phyloP scores from a whole-genome alignment of 1,140 invertebrate genomes.

The Latrodectus geometricus region DNA sequence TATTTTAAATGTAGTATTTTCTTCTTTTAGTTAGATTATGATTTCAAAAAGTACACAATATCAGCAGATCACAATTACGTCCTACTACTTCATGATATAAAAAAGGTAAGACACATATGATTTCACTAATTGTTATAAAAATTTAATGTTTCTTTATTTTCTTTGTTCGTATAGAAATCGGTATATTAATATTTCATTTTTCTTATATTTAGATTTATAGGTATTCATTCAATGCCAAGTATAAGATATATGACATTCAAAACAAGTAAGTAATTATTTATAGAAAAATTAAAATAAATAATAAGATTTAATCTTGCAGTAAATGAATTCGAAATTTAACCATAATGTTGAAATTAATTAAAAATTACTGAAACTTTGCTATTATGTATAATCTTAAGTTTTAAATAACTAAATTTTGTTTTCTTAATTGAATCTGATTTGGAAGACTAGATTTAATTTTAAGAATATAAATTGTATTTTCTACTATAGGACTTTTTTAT shows the following conservation, averaged over 20 bases:
- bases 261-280: slow-evolving; percentile 56
- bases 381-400: too few species aligned
- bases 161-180: background rate
- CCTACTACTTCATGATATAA: slow-evolving; percentile 84
- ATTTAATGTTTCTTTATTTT: too few species aligned
- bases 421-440: too few species aligned
- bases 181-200: background rate
- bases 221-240: slow-evolving; percentile 60
- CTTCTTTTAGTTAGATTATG: slow-evolving; percentile 65
- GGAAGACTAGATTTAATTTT: too few species aligned
- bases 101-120: slow-evolving; percentile 81
- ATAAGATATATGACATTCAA: slow-evolving; percentile 63
- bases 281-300: too few species aligned
- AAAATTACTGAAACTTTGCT: too few species aligned
- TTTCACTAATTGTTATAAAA: background rate
- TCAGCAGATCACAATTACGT: slow-evolving; percentile 87
- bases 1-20: background rate
- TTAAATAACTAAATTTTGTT: too few species aligned
- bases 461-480: too few species aligned
- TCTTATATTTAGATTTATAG: slow-evolving; percentile 40
- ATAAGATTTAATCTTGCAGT: too few species aligned
- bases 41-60: slow-evolving; percentile 81
- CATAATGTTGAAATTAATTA: too few species aligned
- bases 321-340: too few species aligned
- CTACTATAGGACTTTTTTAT: slow-evolving; percentile 62